A percentile compares a stretch with the other conserved stretches of the same genome.
phyloP scores from a whole-genome alignment of 1,140 invertebrate genomes.

The Bombus confusus region DNA sequence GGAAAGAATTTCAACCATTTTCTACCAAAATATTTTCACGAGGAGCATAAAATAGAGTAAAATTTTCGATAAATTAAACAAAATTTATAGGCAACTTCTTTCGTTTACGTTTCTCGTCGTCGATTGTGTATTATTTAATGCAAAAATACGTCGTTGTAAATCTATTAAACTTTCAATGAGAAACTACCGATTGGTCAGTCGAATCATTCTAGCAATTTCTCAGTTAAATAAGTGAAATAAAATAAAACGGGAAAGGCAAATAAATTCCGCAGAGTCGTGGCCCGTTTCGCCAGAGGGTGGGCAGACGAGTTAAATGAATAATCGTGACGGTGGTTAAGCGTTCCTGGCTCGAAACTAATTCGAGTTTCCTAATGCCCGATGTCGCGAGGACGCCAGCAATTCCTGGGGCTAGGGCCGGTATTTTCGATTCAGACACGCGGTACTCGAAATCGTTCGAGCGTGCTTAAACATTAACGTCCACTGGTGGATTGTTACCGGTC shows the following conservation, averaged over 20 bases:
- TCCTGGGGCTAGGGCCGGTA: background rate
- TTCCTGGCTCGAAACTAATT: background rate
- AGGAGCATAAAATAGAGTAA: no score
- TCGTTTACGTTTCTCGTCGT: no score
- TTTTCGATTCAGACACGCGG: slow-evolving; percentile 28
- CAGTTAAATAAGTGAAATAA: background rate
- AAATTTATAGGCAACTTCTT: no score
- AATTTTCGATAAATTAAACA: no score
- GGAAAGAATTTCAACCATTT: no score
- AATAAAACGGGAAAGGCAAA: background rate
- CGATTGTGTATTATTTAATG: no score
- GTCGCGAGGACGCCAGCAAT: slow-evolving; percentile 1
- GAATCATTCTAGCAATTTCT: no score
- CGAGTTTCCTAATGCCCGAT: slow-evolving; percentile 4
- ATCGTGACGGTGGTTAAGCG: background rate
- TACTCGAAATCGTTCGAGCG: slow-evolving; percentile 34
- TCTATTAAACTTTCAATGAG: no score
- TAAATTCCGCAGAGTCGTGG: background rate
- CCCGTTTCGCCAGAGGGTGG: background rate
- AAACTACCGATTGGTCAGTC: no score
- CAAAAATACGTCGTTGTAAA: no score
- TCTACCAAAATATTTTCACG: no score
- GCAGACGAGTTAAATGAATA: background rate
- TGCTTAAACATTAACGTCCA: slow-evolving; percentile 38
- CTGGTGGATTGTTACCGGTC: slow-evolving; percentile 34